phyloP scores from a whole-genome alignment of 1,140 invertebrate genomes.

The Camponotus pennsylvanicus region DNA sequence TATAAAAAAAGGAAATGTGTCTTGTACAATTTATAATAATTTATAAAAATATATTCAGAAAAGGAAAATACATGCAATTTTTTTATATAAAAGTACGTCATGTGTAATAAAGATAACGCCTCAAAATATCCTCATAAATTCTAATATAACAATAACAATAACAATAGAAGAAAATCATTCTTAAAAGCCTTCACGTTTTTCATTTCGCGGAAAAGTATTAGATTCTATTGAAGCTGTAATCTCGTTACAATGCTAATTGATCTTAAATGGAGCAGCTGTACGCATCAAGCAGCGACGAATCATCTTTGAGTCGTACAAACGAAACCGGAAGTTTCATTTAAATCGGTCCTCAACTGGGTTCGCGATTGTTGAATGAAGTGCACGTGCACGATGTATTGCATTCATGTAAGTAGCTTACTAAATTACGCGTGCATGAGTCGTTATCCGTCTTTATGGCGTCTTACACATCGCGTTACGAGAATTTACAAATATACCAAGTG shows the following conservation, averaged over 20 bases:
- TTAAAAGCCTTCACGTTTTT: conserved; percentile 26
- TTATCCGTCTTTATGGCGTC: conserved; percentile 7
- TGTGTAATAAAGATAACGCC: background rate
- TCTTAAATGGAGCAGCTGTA: conserved; percentile 64
- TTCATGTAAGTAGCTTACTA: conserved; percentile 50
- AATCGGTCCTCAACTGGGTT: conserved; percentile 58
- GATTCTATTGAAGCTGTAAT: conserved; percentile 44
- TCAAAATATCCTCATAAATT: background rate
- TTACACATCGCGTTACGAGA: background rate
- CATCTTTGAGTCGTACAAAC: conserved; percentile 61
- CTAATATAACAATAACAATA: background rate
- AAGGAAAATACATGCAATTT: background rate
- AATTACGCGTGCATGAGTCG: conserved; percentile 52
- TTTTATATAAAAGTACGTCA: background rate
- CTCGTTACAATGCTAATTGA: conserved; percentile 58
- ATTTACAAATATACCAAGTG: background rate
- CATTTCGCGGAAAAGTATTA: conserved; percentile 61
- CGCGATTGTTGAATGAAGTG: conserved; percentile 60
- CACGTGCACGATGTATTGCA: conserved; percentile 35
- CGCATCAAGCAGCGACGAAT: conserved; percentile 52
- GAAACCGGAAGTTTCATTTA: conserved; percentile 74
- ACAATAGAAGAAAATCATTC: background rate
- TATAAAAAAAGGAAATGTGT: background rate
- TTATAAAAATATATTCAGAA: background rate
- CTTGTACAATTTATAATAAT: background rate